phyloP scores from a whole-genome alignment of 2,797 vertebrate species.

The Pristis pectinata region DNA sequence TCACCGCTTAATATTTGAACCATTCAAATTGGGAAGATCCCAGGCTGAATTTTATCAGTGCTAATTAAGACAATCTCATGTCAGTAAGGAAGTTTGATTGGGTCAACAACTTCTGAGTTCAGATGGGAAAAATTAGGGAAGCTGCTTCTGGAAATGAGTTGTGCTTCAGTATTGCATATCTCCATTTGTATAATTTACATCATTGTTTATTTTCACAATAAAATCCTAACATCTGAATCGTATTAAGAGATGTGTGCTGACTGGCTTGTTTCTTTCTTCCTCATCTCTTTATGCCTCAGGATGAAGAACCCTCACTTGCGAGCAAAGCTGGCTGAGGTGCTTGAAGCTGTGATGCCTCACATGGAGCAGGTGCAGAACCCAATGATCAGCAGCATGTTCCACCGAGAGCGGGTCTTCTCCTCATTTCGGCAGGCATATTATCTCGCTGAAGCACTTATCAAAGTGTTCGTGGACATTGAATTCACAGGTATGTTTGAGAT shows the following conservation, averaged over 20 bases:
- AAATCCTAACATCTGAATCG: background rate
- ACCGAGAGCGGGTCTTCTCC: slow-evolving; percentile 86
- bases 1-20: background rate
- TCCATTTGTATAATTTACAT: too few relatives aligned
- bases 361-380: slow-evolving; percentile 72
- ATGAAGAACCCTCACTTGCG: slow-evolving; percentile 97
- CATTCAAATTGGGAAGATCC: background rate
- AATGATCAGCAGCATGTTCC: slow-evolving; percentile 75
- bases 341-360: slow-evolving; percentile 97
- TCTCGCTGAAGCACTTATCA: slow-evolving; percentile 88
- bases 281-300: slow-evolving; percentile 50
- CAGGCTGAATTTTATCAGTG: background rate
- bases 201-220: background rate
- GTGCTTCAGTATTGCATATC: background rate
- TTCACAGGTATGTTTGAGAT: slow-evolving; percentile 76
- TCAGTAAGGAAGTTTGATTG: background rate
- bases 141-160: background rate
- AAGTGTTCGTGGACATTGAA: slow-evolving; percentile 96
- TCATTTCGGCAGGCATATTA: slow-evolving; percentile 72
- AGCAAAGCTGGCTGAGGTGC: slow-evolving; percentile 88
- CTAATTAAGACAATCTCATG: background rate
- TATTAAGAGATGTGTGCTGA: background rate
- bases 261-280: background rate
- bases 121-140: background rate
- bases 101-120: background rate